Evolutionary conservation across 2,113 vertebrate genomes (phyloP).

Genomic region (Phyllostomus hastatus): DNA sequence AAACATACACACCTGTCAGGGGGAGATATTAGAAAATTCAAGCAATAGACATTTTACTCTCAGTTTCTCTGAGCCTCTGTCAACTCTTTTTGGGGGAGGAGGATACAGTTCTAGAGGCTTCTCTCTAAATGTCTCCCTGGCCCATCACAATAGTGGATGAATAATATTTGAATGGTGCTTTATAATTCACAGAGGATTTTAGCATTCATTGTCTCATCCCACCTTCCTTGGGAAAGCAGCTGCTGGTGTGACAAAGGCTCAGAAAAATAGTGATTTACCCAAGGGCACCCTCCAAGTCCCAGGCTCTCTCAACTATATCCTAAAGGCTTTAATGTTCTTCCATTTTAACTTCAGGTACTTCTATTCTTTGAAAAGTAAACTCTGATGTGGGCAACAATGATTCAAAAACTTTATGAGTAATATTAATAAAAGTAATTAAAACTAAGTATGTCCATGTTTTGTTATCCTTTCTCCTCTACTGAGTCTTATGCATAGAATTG

Average conservation of each 20-base stretch:
- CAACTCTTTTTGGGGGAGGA: neutral
- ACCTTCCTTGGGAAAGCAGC: neutral
- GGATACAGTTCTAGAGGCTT: slow-evolving; percentile 26
- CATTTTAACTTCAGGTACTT: slow-evolving; percentile 10
- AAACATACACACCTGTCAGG: neutral
- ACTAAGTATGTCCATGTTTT: slow-evolving; percentile 19
- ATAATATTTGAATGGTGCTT: slow-evolving; percentile 28
- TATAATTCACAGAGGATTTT: slow-evolving; percentile 11
- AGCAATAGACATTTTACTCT: slow-evolving; percentile 16
- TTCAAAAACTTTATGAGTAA: slow-evolving; percentile 10
- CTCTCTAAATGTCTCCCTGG: neutral
- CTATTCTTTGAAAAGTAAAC: slow-evolving; percentile 24
- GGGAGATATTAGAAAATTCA: neutral
- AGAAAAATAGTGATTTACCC: neutral
- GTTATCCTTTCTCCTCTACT: neutral
- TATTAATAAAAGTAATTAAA: slow-evolving; percentile 48
- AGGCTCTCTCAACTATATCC: neutral
- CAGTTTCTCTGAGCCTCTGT: neutral
- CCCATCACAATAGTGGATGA: slow-evolving; percentile 20
- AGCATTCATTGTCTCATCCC: neutral
- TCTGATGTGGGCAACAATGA: neutral
- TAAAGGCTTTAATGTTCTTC: neutral
- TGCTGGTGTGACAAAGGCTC: neutral
- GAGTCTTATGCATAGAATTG: neutral
- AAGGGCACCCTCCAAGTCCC: neutral